Evolutionary conservation across 2,113 vertebrate genomes (phyloP), one percentile per base, ranked within the genome.

Genomic region (Myrmophylax atrothorax): DNA sequence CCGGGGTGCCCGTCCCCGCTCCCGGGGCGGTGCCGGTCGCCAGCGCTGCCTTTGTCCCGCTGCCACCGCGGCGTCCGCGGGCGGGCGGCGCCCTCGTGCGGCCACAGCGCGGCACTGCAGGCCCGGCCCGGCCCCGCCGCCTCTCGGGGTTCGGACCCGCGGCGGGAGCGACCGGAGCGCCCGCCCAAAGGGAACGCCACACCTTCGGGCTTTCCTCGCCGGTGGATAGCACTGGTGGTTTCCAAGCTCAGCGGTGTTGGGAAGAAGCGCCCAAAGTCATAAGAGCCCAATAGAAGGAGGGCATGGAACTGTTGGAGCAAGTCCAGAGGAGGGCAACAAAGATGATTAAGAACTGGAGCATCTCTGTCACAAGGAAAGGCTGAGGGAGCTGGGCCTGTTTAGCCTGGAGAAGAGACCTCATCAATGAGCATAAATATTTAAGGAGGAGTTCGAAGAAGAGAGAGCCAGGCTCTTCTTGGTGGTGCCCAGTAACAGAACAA

Each of bases 71-170:
- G 68, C 55, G 95, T 97, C 94, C 68, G 97, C 91, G 97, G 97
- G 96, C 88, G 92, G 96, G 93, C 94, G 95, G 97, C 96, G 97
- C 98, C 98, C 98, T 97, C 98, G 97, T 98, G 98, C 96, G 98
- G 97, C 53, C 59, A 0, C 40, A 78, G 40, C 14, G 6, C 72
- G 70, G 67, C 62, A 64, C 50, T 83, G 90, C 55, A 3, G 50
- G 50, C 13, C 49, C 47, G 38, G 38, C 38, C 38, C 38, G 40
- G 40, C 40, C 40, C 40, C 14, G 40, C 14, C 40, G 40, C 40
- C 40, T 42, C 40, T 14, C 40, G 40, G 40, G 40, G 15, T 42
- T 42, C 40, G 40, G 40, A 42, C 14, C 40, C 40, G 40, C 40
- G 40, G 40, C 40, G 40, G 40, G 14, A 42, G 40, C 40, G 40